These are phyloP conservation scores for Colaptes auratus DNA, from an alignment of 2,113 vertebrate genomes.

Conservation along the genomic window DNA sequence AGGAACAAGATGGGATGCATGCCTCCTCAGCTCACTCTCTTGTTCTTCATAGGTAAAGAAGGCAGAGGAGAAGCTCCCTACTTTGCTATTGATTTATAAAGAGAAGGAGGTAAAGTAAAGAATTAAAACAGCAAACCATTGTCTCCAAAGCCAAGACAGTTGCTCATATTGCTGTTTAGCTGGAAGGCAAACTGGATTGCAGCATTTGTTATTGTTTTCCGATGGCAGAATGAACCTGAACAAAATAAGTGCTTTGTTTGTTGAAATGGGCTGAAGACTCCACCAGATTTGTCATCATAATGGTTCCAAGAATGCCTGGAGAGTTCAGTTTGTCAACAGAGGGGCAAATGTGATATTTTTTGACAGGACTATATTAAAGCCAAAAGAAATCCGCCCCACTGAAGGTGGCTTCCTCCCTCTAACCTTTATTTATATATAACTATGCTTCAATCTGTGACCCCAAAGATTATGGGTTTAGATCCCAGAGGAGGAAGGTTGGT, in stretches of 20 bases:
- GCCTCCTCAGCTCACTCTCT: neutral
- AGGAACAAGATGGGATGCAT: neutral
- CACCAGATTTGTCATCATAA: neutral
- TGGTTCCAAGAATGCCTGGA: neutral
- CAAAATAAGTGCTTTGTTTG: neutral
- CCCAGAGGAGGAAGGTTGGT: neutral
- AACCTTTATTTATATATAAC: neutral
- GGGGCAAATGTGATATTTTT: neutral
- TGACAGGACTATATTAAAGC: neutral
- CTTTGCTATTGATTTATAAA: neutral
- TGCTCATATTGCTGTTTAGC: neutral
- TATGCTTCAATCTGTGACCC: neutral
- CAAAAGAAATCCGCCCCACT: neutral
- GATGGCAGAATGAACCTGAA: neutral
- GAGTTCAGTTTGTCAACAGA: neutral
- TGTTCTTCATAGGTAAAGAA: neutral
- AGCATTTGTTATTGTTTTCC: neutral
- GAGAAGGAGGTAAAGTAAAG: neutral
- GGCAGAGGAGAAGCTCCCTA: neutral
- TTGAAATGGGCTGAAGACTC: neutral
- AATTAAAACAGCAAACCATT: neutral
- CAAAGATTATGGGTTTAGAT: neutral
- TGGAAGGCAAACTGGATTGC: neutral
- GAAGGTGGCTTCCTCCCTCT: neutral
- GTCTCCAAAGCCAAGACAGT: neutral